A percentile compares a stretch with the other conserved stretches of the same genome.
Conservation (phyloP, 2,113 vertebrate species). For the Stercorarius parasiticus region DNA sequence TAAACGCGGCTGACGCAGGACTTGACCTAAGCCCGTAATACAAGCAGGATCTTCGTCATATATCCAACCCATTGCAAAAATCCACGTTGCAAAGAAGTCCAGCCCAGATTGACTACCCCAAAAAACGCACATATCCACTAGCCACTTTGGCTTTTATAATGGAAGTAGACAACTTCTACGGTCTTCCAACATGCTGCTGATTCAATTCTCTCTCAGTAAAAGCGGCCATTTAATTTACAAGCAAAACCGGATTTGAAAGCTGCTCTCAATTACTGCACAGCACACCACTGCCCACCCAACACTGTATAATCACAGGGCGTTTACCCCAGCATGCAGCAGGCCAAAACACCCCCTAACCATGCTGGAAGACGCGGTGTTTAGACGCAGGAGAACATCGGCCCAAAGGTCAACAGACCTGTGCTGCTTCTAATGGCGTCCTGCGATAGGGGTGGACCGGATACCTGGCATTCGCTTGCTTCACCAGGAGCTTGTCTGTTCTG, state of each 20-base stretch:
- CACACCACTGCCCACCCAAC: constrained; percentile 15
- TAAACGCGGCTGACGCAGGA: background rate
- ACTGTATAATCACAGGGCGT: background rate
- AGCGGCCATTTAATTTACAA: background rate
- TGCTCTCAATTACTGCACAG: background rate
- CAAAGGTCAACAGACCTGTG: background rate
- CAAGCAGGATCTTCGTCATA: background rate
- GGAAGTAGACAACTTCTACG: background rate
- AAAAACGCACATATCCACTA: background rate
- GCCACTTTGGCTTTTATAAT: background rate
- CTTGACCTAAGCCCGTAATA: background rate
- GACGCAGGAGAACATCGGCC: background rate
- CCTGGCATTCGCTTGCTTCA: background rate
- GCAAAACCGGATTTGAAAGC: constrained; percentile 45
- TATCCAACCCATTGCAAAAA: background rate
- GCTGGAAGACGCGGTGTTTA: background rate
- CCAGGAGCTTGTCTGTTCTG: background rate
- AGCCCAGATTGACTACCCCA: background rate
- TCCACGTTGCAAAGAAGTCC: background rate
- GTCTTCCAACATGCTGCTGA: background rate
- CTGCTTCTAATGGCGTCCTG: background rate
- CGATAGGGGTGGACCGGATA: background rate
- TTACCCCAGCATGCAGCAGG: background rate
- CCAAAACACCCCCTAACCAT: background rate
- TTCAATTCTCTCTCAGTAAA: background rate